Evolutionary conservation across 92 coral and sea anemone genomes (phyloP), one percentile per base, ranked within the genome.

Genomic region (Umimayanthus kanabou): DNA sequence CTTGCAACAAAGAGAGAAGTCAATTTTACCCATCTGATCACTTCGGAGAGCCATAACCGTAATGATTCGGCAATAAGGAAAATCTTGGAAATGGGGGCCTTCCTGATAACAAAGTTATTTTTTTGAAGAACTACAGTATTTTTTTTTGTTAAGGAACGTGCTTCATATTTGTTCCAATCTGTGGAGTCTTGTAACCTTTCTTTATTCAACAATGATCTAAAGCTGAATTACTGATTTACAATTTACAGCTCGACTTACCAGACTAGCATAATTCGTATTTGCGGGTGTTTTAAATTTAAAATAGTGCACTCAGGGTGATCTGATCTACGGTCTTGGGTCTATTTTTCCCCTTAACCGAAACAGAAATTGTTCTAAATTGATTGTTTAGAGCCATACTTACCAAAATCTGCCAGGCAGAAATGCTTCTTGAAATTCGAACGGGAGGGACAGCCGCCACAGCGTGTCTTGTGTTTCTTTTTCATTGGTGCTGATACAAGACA

Each of bases 381-480:
- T 20, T 61, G 25, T 61, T 61, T 20, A 14, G 26, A 18, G 6
- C 69, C 26, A 16, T 23, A 43, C 77, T 83, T 83, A 83, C 87
- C 77, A 72, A 83, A 83, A 83, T 83, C 87, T 69, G 76, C 78
- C 4, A 28, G 26, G 73, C 87, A 83, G 45, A 83, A 83, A 67
- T 83, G 87, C 76, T 83, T 83, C 77, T 14, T 83, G 77, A 83
- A 83, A 42, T 70, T 83, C 37, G 87, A 83, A 43, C 87, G 87
- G 4, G 87, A 83, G n/a, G 87, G 87, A 33, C 87, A 83, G 76
- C 87, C 78, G 53, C 39, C n/a, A 67, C 87, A 83, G 25, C 67
- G 87, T 5, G 28, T 15, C 67, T 83, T 83, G 42, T 28, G 40
- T 3, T 83, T 83, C 77, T 83, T 70, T 29, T 69, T 72, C 77